These are phyloP conservation scores for Halictus ligatus DNA, from an alignment of 2,888 invertebrate species.

Conservation along the genomic window DNA sequence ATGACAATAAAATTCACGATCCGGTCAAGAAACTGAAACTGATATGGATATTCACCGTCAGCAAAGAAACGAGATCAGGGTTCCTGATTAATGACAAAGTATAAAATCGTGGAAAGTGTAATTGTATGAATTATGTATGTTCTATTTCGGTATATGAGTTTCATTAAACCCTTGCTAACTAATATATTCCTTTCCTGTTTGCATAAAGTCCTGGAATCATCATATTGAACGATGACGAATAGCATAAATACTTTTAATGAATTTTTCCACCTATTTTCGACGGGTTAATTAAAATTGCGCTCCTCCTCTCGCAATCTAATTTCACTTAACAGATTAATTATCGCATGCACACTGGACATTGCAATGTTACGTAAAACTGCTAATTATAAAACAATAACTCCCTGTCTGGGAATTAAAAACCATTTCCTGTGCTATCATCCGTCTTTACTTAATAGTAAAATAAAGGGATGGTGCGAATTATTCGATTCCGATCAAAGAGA, in stretches of 20 bases:
- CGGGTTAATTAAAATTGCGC: neutral
- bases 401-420: neutral
- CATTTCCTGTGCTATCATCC: neutral
- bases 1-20: neutral
- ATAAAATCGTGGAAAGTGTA: neutral
- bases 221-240: neutral
- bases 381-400: neutral
- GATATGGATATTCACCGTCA: neutral
- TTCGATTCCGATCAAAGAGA: neutral
- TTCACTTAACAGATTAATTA: neutral
- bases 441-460: neutral
- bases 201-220: neutral
- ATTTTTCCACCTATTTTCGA: neutral
- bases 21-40: constrained; percentile 1
- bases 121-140: neutral
- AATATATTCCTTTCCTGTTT: neutral
- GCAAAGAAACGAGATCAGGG: neutral
- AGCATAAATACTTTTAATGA: neutral
- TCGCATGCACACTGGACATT: neutral
- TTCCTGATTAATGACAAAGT: neutral
- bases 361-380: neutral
- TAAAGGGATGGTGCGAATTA: neutral
- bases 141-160: neutral
- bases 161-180: neutral
- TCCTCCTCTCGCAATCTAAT: neutral